These are phyloP conservation scores for Scaptomyza parva DNA, from an alignment of 2,888 invertebrate species.

Conservation along the genomic window DNA sequence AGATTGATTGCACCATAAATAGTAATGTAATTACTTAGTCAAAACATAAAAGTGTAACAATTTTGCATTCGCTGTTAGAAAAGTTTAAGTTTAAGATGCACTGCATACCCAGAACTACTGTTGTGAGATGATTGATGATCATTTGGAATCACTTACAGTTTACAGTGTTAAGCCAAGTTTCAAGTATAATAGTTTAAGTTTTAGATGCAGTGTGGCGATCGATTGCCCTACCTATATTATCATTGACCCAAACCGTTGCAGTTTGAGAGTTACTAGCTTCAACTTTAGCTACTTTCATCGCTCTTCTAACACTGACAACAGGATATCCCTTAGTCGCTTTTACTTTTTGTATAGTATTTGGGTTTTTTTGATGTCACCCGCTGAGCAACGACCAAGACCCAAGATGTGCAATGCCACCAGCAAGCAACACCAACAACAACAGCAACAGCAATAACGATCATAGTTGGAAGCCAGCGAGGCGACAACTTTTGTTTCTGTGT, in stretches of 20 bases:
- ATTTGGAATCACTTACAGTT: too few species aligned
- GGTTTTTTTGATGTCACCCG: conserved; percentile 54
- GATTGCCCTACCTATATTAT: too few species aligned
- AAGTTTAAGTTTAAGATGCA: too few species aligned
- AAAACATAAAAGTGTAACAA: too few species aligned
- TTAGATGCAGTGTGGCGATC: too few species aligned
- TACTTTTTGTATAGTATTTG: conserved; percentile 9
- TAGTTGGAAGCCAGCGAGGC: conserved; percentile 50
- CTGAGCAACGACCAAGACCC: conserved; percentile 49
- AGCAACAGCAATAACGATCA: conserved; percentile 18
- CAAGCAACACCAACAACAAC: conserved; percentile 15
- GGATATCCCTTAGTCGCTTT: neutral
- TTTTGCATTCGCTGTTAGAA: too few species aligned
- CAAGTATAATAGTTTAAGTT: too few species aligned
- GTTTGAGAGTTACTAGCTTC: neutral
- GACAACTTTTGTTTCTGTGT: conserved; percentile 52
- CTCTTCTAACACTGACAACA: neutral
- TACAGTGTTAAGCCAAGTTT: too few species aligned
- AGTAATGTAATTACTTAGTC: too few species aligned
- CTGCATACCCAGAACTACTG: too few species aligned
- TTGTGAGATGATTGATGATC: too few species aligned
- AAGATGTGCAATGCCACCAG: conserved; percentile 26
- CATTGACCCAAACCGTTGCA: fast-evolving
- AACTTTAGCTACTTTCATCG: neutral
- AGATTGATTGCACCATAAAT: neutral